Evolutionary conservation across 2,113 vertebrate species (phyloP), one percentile per base, ranked within the genome.

Genomic region (Elephas maximus): DNA sequence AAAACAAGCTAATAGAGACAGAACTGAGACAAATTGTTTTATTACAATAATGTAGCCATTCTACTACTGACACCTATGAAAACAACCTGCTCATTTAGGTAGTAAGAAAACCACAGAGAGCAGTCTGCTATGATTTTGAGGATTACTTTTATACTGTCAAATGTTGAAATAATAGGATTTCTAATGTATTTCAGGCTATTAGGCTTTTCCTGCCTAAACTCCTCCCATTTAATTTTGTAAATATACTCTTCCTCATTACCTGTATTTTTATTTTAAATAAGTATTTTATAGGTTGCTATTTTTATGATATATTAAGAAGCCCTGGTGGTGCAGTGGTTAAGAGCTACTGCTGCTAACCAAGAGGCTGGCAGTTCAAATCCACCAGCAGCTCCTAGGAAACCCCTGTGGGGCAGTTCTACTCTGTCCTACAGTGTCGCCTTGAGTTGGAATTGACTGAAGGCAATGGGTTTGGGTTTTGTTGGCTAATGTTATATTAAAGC

Each of bases 161-260:
- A 18, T 90, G 30, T 14, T 30, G 63, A 95, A 76, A 62, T 45
- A 45, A 18, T 48, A 44, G 15, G 14, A 95, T 63, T 87, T 87
- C 15, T 8, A 78, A 63, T 69, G 44, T 57, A 8, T n/a, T 21
- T 44, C 51, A 85, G 12, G 4, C 14, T 87, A 78, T 88, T 74
- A 74, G 92, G 12, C 11, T 85, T 74, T 91, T 33, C 87, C 1
- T 81, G 18, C 21, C 37, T 69, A 84, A 91, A 67, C 20, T 41
- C 88, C 83, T 62, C 15, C 67, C 33, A 89, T n/a, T 88, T 37
- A 80, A 77, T 33, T 88, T 97, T 76, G 8, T 7, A 93, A 93
- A 37, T 76, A 90, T 78, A 65, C 81, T 60, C 1, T 26, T 1
- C 12, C 21, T 80, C 30, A 57, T 91, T 93, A 74, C 6, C 33